Evolutionary conservation across 2,888 invertebrate genomes (phyloP), one percentile per base, ranked within the genome.

Genomic region (Erynnis tages): DNA sequence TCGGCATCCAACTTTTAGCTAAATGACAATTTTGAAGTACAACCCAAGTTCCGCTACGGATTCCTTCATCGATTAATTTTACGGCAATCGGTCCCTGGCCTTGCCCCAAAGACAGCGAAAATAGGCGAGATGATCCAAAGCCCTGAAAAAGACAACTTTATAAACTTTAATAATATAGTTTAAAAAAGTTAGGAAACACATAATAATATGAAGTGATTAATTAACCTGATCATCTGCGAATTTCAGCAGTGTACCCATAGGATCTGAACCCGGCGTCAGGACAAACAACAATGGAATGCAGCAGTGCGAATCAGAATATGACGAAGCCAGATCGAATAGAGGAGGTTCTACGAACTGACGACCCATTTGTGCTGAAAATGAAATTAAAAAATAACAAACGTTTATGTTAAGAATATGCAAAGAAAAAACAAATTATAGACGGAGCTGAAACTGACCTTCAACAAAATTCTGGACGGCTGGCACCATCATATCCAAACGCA

Each of bases 11-110:
- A 69, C 97, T 97, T 67, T 96, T 95, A 0, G 98, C 98, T 66
- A 98, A 88, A 75, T 98, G 98, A 72, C 98, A 98, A 82, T 98
- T 98, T 87, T 98, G 98, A 47, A 98, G 82, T 11, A 98, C 93
- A 0, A 98, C 96, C 98, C 98, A 98, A 38, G 94, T 94, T 1
- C 98, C 98, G 59, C 93, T 92, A 63, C 93, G 92, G 0, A 95
- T 91, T 0, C 96, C 98, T 59, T 95, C 94, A 41, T 95, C 94
- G 48, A 98, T 96, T 81, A 97, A 91, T 71, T 92, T 93, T 14
- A 96, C 93, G 0, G 98, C 98, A 62, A 96, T 94, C 0, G 95
- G 94, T 1, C 97, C 98, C 85, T 98, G 98, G 0, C 98, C 98
- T 90, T 98, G 98, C 0, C 97, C 97, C 55, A 98, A 82, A 0